Evolutionary conservation across 2,888 invertebrate species (phyloP), one percentile per base, ranked within the genome.

Genomic region (Ganaspis brasiliensis): DNA sequence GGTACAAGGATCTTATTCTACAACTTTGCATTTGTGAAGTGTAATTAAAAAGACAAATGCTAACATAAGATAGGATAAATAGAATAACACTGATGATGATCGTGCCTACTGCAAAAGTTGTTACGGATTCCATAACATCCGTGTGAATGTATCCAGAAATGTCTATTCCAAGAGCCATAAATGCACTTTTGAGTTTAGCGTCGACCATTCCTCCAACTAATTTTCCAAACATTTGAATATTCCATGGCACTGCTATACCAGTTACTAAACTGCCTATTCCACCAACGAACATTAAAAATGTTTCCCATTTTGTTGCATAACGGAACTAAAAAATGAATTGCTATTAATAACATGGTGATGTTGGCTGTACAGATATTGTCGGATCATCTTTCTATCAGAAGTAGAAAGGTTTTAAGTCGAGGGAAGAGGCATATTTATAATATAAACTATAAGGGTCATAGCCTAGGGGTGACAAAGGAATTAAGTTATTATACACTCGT

Each of bases 1-100:
- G 92, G 88, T 95, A 96, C 86, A 93, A 92, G 78, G 94, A 93
- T 61, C 96, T 92, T 81, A 96, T 94, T 84, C 91, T 92, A 84
- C 93, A 94, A 10, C 95, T 94, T 92, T 95, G 96, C 85, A 94
- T 94, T 87, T 94, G 94, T 0, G 96, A 95, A 0, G 95, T 93
- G 77, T 94, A 94, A 88, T 96, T 96, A 91, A 96, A 95, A 2
- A 94, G 83, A 2, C 94, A 93, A 0, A 96, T 93, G 0, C 95
- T 94, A 6, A 93, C 81, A 86, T 96, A 96, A 73, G 94, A 94
- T 76, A 94, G 90, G 0, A 94, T 72, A 0, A 96, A 90, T 89
- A 95, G 93, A 0, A 93, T 88, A 0, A 92, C 88, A 70, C 96
- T 96, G 52, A 96, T 92, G 3, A 93, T 86, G 0, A 92, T 91